Conservation (phyloP, 2,113 vertebrate species). For the Pteronura brasiliensis region DNA sequence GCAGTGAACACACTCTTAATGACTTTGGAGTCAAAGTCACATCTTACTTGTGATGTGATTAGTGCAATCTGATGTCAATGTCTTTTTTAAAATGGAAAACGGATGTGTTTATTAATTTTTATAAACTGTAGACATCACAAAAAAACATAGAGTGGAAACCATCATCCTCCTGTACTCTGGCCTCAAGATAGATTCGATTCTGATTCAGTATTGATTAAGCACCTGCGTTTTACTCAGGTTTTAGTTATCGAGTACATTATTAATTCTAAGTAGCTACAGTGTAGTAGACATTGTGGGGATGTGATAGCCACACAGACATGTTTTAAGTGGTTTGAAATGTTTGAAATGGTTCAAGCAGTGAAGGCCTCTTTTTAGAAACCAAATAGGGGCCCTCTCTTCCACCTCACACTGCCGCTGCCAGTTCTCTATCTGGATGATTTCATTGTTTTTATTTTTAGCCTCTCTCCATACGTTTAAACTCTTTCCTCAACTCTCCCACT, state of each 20-base stretch:
- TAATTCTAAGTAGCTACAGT: background rate
- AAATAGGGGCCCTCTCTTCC: accelerated
- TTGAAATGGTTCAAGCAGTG: too few species aligned
- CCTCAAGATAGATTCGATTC: background rate
- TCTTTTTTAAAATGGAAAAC: background rate
- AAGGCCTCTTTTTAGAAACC: background rate
- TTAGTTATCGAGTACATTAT: background rate
- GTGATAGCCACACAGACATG: background rate
- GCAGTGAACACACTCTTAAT: background rate
- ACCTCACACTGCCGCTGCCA: accelerated
- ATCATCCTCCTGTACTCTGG: background rate
- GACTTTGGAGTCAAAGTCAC: background rate
- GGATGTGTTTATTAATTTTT: background rate
- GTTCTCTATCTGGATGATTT: background rate
- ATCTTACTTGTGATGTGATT: background rate
- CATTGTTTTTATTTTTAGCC: background rate
- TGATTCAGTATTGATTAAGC: background rate
- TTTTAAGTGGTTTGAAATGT: background rate
- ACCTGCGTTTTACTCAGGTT: background rate
- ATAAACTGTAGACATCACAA: background rate
- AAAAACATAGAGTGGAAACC: background rate
- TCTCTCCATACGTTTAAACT: background rate
- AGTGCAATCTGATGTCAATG: background rate
- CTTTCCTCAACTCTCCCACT: background rate
- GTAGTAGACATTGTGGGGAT: background rate